These are phyloP conservation scores for Nylanderia fulva DNA, from an alignment of 1,140 invertebrate genomes.

Conservation along the genomic window DNA sequence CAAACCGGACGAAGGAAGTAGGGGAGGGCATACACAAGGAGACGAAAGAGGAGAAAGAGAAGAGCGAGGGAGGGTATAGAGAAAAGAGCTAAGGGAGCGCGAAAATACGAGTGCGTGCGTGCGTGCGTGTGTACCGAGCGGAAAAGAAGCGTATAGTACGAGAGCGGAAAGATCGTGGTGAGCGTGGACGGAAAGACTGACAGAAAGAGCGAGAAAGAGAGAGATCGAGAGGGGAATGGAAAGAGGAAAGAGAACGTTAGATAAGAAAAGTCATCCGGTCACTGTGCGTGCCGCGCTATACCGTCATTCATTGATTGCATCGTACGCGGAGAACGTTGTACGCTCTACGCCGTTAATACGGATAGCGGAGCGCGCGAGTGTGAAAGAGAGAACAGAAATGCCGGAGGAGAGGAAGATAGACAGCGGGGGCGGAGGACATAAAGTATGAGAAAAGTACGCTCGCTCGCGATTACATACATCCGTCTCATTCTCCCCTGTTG, in stretches of 20 bases:
- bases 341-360: slow-evolving; percentile 71
- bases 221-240: slow-evolving; percentile 3
- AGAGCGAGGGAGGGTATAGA: background rate
- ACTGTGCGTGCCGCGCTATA: slow-evolving; percentile 75
- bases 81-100: slow-evolving; percentile 29
- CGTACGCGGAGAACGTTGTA: slow-evolving; percentile 68
- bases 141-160: background rate
- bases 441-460: slow-evolving; percentile 45
- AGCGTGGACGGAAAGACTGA: background rate
- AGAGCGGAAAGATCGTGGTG: slow-evolving; percentile 9
- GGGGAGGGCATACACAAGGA: slow-evolving; percentile 52
- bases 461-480: slow-evolving; percentile 5
- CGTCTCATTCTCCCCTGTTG: background rate
- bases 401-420: slow-evolving; percentile 20
- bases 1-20: slow-evolving; percentile 69
- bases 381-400: slow-evolving; percentile 41
- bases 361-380: slow-evolving; percentile 38
- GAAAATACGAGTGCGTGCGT: slow-evolving; percentile 26
- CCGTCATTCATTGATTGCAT: slow-evolving; percentile 82
- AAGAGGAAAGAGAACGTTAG: slow-evolving; percentile 48
- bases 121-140: background rate
- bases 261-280: slow-evolving; percentile 82
- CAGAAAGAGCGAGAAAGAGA: background rate
- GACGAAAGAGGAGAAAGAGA: slow-evolving; percentile 33
- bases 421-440: background rate